Conservation (phyloP, 1,140 invertebrate species). For the Pogonomyrmex barbatus region DNA sequence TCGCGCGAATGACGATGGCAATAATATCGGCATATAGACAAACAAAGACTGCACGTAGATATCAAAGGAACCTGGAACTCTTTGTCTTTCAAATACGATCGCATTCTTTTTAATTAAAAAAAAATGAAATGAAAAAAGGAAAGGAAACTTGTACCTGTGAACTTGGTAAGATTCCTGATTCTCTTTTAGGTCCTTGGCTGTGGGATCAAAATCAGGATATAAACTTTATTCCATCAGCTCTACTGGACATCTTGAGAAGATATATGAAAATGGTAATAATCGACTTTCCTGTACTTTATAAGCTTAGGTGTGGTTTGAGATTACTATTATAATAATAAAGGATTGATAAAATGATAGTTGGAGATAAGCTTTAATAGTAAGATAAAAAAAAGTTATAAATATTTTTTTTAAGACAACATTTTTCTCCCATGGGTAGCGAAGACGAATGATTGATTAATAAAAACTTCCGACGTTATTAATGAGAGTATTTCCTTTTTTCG, state of each 20-base stretch:
- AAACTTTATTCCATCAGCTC: constrained; percentile 94
- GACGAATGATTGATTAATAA: neutral
- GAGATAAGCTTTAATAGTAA: neutral
- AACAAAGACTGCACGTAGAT: neutral
- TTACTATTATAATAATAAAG: neutral
- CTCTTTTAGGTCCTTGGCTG: constrained; percentile 93
- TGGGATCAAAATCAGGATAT: constrained; percentile 95
- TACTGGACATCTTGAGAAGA: constrained; percentile 94
- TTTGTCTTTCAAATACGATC: constrained; percentile 3
- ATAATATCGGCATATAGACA: neutral
- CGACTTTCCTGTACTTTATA: neutral
- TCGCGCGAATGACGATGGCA: neutral
- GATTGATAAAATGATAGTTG: neutral
- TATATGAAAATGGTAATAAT: constrained; percentile 92
- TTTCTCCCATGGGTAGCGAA: neutral
- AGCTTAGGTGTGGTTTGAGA: neutral
- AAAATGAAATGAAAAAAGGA: neutral
- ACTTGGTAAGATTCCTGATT: neutral
- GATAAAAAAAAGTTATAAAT: constrained; percentile 37
- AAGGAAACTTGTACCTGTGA: neutral
- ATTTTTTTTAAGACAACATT: neutral
- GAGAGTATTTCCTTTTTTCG: constrained; percentile 4
- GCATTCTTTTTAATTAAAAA: neutral
- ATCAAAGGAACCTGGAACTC: neutral
- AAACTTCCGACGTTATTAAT: constrained; percentile 42